Conservation (phyloP, 2,113 vertebrate genomes). For the Laticauda laticaudata region DNA sequence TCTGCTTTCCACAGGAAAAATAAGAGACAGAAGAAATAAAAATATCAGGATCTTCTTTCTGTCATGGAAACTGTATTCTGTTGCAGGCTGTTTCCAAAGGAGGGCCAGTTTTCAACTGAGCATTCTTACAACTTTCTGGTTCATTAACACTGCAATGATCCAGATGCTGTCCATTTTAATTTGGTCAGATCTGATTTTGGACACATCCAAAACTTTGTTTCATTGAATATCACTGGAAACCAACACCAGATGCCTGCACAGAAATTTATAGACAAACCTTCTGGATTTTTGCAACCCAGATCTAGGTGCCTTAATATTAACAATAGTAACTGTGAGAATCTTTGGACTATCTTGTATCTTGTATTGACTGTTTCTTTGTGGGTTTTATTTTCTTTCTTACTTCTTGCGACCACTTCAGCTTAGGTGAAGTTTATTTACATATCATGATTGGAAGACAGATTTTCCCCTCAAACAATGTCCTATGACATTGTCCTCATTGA, state of each 20-base stretch:
- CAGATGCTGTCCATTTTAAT: background rate
- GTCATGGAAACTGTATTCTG: background rate
- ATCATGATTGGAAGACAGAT: background rate
- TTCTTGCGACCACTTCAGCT: background rate
- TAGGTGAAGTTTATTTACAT: slow-evolving; percentile 1
- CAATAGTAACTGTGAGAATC: background rate
- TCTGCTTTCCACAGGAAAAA: background rate
- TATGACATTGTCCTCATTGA: background rate
- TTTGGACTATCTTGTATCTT: background rate
- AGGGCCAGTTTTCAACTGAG: background rate
- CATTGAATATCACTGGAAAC: background rate
- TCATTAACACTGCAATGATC: background rate
- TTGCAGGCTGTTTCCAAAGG: background rate
- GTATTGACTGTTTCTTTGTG: background rate
- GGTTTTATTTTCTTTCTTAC: background rate
- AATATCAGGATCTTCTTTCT: background rate
- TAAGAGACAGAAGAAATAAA: background rate
- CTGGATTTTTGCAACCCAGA: background rate
- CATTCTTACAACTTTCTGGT: background rate
- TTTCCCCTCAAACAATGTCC: background rate
- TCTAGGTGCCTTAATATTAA: background rate
- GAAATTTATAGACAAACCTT: background rate
- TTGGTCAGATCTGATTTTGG: background rate
- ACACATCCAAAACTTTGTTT: background rate
- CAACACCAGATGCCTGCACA: background rate